Percentiles rank a stretch among this genome's conserved stretches.
phyloP scores from a whole-genome alignment of 2,797 vertebrate species.

The Fringilla coelebs region DNA sequence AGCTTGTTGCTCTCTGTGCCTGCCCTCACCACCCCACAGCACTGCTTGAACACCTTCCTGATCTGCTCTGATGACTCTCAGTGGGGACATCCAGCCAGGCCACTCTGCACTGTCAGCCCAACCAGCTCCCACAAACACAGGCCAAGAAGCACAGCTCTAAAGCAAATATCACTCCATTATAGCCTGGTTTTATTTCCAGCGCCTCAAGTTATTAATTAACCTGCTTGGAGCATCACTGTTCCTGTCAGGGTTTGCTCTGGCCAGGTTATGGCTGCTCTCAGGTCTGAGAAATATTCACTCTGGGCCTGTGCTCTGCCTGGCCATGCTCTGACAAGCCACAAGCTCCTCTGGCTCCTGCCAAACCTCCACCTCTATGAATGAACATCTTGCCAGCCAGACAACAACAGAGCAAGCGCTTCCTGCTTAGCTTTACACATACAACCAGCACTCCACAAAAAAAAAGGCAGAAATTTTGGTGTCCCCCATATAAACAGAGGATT shows the following conservation, averaged over 20 bases:
- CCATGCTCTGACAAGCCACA: background rate
- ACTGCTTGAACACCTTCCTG: background rate
- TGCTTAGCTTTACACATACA: background rate
- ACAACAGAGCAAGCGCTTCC: background rate
- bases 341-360: background rate
- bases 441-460: background rate
- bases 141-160: constrained; percentile 4
- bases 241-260: background rate
- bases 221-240: background rate
- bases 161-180: constrained; percentile 8
- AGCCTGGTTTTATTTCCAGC: background rate
- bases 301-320: background rate
- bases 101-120: background rate
- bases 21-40: background rate
- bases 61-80: fast-evolving
- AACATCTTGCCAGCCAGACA: background rate
- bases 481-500: background rate
- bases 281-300: background rate
- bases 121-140: background rate
- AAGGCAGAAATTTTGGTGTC: background rate
- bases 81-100: background rate
- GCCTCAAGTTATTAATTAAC: background rate
- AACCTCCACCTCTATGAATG: background rate
- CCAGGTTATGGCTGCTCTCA: background rate
- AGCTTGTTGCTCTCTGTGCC: background rate